Percentiles rank a stretch among this genome's conserved stretches.
These are phyloP conservation scores for Paracentrotus lividus DNA, from an alignment of 53 echinoderm and acorn worm species.

Conservation along the genomic window DNA sequence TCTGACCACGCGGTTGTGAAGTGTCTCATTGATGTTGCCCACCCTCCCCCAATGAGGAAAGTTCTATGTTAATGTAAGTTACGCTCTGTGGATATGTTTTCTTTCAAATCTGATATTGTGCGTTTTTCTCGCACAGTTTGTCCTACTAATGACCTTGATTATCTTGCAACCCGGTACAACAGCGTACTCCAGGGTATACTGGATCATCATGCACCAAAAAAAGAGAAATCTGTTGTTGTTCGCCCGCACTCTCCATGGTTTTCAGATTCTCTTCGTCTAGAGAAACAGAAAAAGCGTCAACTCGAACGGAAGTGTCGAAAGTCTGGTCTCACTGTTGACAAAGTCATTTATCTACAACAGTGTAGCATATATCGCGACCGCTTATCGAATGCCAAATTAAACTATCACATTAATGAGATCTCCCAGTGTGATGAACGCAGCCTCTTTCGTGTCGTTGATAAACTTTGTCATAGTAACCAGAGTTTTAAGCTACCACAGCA, in stretches of 20 bases:
- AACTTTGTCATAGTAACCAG: constrained; percentile 31
- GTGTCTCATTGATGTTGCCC: too few relatives aligned
- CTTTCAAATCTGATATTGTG: constrained; percentile 20
- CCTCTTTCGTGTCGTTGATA: constrained; percentile 43
- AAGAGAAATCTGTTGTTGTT: constrained; percentile 7
- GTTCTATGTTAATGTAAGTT: too few relatives aligned
- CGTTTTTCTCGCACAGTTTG: not conserved
- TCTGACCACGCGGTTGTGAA: too few relatives aligned
- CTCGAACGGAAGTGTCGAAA: constrained; percentile 55
- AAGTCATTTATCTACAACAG: too few relatives aligned
- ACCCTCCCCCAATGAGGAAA: too few relatives aligned
- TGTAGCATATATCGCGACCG: constrained; percentile 13
- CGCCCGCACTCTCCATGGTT: constrained; percentile 73
- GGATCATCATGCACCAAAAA: constrained; percentile 37
- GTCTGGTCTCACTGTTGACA: constrained; percentile 64
- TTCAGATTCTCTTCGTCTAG: constrained; percentile 45
- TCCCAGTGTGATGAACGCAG: constrained; percentile 43
- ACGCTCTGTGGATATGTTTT: constrained; percentile 7
- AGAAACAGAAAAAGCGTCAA: constrained; percentile 45
- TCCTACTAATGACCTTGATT: constrained; percentile 30
- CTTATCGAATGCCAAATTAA: constrained; percentile 18
- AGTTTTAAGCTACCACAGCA: constrained; percentile 23
- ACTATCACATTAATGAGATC: constrained; percentile 46
- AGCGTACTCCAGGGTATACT: not conserved
- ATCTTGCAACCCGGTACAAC: constrained; percentile 16